phyloP scores from a whole-genome alignment of 2,797 vertebrate genomes.

The Brotula barbata region DNA sequence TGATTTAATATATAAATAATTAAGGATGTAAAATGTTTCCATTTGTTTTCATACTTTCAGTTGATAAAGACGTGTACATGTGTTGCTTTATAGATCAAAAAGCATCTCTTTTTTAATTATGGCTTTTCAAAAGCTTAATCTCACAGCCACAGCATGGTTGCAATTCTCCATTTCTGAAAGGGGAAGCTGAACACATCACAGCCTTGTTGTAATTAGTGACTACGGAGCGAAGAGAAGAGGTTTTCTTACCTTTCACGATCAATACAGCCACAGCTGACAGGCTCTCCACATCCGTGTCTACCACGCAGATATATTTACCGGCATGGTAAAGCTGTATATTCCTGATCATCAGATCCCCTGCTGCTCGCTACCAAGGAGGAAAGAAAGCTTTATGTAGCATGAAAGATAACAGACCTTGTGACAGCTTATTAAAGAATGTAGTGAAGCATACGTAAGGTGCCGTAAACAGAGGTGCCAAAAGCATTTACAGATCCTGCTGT shows the following conservation, averaged over 20 bases:
- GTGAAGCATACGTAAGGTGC: slow-evolving; percentile 60
- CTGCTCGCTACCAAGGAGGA: slow-evolving; percentile 80
- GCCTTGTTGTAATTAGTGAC: slow-evolving; percentile 62
- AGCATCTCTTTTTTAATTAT: too few species aligned
- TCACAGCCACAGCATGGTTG: too few species aligned
- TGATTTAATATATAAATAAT: too few species aligned
- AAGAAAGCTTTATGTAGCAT: slow-evolving; percentile 67
- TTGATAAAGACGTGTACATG: too few species aligned
- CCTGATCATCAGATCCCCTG: slow-evolving; percentile 95
- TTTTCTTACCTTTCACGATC: slow-evolving; percentile 92
- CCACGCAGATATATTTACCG: slow-evolving; percentile 92
- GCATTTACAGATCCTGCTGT: slow-evolving; percentile 30
- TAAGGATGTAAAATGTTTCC: too few species aligned
- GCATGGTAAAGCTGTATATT: slow-evolving; percentile 94
- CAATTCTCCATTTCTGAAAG: too few species aligned
- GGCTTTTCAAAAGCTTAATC: too few species aligned
- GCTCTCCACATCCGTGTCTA: slow-evolving; percentile 92
- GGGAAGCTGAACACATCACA: slow-evolving; percentile 35
- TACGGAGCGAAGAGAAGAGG: slow-evolving; percentile 39
- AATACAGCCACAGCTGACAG: slow-evolving; percentile 90
- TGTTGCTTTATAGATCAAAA: too few species aligned
- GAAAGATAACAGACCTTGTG: slow-evolving; percentile 64
- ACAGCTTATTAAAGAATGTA: slow-evolving; percentile 71
- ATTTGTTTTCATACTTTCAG: too few species aligned
- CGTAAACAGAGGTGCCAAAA: slow-evolving; percentile 49